Evolutionary conservation across 2,113 vertebrate species (phyloP), one percentile per base, ranked within the genome.

Genomic region (Ascaphus truei): DNA sequence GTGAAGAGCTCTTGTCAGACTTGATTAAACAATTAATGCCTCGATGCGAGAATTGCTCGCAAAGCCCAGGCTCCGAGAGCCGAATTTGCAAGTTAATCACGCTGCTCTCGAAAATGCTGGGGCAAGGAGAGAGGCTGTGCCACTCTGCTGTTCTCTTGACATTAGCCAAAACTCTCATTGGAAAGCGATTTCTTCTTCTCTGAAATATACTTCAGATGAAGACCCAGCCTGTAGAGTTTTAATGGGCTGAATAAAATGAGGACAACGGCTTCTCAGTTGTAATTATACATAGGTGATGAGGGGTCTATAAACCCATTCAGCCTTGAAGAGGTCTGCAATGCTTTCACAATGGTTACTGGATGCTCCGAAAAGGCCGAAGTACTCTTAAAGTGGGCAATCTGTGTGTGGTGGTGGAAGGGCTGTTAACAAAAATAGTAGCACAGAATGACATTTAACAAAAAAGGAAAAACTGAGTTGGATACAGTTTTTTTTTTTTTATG

Each of bases 1-100:
- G 16, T 61, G 31, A 61, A 52, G 67, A 61, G 61, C 47, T 36
- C 39, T 52, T 71, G 67, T 51, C 67, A 30, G 57, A 11, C 61
- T 61, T 71, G 56, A 71, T 71, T 71, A 71, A 71, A 71, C 67
- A 71, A 71, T 71, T 71, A 61, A 61, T 61, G 33, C 3, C 26
- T 52, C n/a, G 45, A 60, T 52, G 23, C 9, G n/a, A 52, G 45
- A 71, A 61, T 50, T 29, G 34, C 56, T 61, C 61, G 33, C 43
- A 58, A 51, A 30, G 41, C 59, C 22, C 66, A 37, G 43, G 53
- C 18, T 3, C 9, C 20, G 12, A 6, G 66, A 59, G 56, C 25
- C 27, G 23, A 52, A 30, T 71, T 22, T 61, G 43, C 56, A 71
- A 71, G 57, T 61, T 51, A 47, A 52, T 71, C 57, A 52, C 7